Evolutionary conservation across 2,113 vertebrate genomes (phyloP).

Genomic region (Catharus minimus): DNA sequence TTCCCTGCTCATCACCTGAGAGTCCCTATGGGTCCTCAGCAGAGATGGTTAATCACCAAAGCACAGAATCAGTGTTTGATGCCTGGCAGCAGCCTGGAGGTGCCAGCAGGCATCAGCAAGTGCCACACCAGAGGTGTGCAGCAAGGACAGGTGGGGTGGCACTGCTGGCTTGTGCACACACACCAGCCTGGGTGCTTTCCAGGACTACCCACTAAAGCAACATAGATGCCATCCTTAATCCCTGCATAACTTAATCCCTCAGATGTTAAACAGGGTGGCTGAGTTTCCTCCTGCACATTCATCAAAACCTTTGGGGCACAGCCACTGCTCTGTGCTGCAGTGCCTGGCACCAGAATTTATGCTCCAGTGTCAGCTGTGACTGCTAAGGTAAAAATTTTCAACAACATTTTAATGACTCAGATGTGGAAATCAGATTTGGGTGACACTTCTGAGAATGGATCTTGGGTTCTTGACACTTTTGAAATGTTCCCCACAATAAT

Average conservation of each 20-base stretch:
- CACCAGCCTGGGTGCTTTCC: background rate
- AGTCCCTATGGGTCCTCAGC: accelerated
- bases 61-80: background rate
- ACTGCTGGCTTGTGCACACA: background rate
- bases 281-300: background rate
- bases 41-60: background rate
- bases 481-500: constrained; percentile 38
- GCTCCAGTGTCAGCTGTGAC: constrained; percentile 1
- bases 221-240: background rate
- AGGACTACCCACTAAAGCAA: background rate
- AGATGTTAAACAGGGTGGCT: background rate
- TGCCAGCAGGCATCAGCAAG: background rate
- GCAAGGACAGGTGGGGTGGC: background rate
- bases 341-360: background rate
- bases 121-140: accelerated
- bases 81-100: background rate
- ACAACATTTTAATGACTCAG: background rate
- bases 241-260: background rate
- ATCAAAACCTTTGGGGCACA: accelerated
- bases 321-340: accelerated
- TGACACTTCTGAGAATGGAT: constrained; percentile 12
- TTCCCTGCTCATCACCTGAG: background rate
- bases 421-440: background rate
- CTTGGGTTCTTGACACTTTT: constrained; percentile 1
- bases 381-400: constrained; percentile 2